These are phyloP conservation scores for Cryptotermes secundus DNA, from an alignment of 1,140 invertebrate species.

Conservation along the genomic window DNA sequence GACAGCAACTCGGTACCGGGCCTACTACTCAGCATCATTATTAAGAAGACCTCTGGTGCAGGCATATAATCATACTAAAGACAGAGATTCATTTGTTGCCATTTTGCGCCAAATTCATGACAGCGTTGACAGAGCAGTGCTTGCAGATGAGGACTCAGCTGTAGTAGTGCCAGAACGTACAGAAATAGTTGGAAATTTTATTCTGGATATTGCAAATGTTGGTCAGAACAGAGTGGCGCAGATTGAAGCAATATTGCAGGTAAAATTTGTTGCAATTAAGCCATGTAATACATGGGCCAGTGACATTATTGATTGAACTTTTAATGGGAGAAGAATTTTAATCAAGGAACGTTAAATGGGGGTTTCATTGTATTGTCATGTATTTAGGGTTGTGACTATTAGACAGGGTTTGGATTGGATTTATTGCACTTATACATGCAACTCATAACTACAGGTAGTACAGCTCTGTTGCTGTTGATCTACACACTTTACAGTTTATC, in stretches of 20 bases:
- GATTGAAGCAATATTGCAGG: slow-evolving; percentile 41
- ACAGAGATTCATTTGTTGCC: slow-evolving; percentile 56
- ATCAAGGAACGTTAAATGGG: too few species aligned
- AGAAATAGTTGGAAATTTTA: slow-evolving; percentile 52
- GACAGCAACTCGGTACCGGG: slow-evolving; percentile 45
- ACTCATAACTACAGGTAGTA: too few species aligned
- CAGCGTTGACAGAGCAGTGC: slow-evolving; percentile 42
- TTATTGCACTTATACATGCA: too few species aligned
- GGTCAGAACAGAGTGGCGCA: slow-evolving; percentile 40
- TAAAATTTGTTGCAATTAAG: slow-evolving; percentile 32
- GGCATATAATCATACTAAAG: slow-evolving; percentile 56
- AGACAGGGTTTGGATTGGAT: too few species aligned
- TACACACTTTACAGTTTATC: too few species aligned
- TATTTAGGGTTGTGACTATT: too few species aligned
- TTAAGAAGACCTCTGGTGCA: slow-evolving; percentile 55
- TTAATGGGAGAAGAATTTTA: too few species aligned
- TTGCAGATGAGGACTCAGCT: slow-evolving; percentile 8
- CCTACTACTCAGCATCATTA: slow-evolving; percentile 55
- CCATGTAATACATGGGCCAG: not conserved
- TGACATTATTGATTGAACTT: too few species aligned
- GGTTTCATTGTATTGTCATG: too few species aligned
- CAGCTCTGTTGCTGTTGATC: too few species aligned
- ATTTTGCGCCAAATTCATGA: slow-evolving; percentile 53
- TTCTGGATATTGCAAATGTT: slow-evolving; percentile 49
- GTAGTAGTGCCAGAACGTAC: slow-evolving; percentile 23